Percentiles rank a stretch among this genome's conserved stretches.
Conservation (phyloP, 2,888 invertebrate genomes). For the Notodonta dromedarius region DNA sequence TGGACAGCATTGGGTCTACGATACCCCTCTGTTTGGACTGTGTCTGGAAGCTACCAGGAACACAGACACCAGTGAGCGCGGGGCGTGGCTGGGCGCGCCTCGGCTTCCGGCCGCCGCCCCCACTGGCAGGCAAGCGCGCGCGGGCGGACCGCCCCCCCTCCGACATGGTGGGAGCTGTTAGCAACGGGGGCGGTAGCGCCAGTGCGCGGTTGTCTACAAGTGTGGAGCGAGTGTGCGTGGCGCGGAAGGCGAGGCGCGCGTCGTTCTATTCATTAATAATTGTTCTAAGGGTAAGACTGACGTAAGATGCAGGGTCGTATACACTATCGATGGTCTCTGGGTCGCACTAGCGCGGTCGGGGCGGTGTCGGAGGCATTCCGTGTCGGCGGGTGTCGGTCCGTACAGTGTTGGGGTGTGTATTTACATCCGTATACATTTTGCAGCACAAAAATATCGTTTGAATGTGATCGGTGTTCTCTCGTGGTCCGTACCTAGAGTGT, state of each 20-base stretch:
- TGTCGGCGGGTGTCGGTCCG: slow-evolving; percentile 31
- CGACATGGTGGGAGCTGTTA: not conserved
- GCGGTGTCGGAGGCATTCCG: slow-evolving; percentile 36
- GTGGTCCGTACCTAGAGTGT: slow-evolving; percentile 42
- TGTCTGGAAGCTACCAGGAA: slow-evolving; percentile 90
- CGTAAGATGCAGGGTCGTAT: slow-evolving; percentile 44
- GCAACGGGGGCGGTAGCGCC: not conserved
- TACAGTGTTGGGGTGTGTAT: slow-evolving; percentile 51
- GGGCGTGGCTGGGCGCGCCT: slow-evolving; percentile 16
- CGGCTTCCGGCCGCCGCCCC: slow-evolving; percentile 12
- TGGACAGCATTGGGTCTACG: slow-evolving; percentile 99
- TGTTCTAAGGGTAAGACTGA: slow-evolving; percentile 36
- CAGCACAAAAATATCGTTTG: slow-evolving; percentile 41
- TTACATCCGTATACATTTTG: slow-evolving; percentile 48
- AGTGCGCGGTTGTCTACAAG: not conserved
- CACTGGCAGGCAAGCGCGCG: not conserved
- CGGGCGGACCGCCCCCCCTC: too few species aligned
- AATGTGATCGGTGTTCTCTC: slow-evolving; percentile 52
- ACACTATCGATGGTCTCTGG: slow-evolving; percentile 39
- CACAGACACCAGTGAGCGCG: slow-evolving; percentile 71
- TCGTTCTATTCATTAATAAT: slow-evolving; percentile 32
- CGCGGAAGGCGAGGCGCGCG: slow-evolving; percentile 32
- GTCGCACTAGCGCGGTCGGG: slow-evolving; percentile 39
- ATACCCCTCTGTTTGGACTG: slow-evolving; percentile 97
- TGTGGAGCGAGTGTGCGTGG: not conserved